phyloP scores from a whole-genome alignment of 2,797 vertebrate species.

The Lepidocolaptes lacrymiger region DNA sequence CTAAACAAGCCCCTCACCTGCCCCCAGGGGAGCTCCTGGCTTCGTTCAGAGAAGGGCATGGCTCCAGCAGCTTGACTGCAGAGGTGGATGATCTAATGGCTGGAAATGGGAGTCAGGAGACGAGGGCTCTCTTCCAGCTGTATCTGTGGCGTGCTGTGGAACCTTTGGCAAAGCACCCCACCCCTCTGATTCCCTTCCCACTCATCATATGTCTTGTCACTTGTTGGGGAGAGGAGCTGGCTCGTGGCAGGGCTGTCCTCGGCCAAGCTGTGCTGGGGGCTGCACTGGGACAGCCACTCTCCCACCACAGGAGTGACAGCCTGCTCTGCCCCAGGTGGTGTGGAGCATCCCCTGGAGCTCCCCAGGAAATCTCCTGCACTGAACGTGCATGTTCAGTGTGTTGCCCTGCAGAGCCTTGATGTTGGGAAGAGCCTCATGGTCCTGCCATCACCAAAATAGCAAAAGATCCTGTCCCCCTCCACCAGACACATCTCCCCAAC shows the following conservation, averaged over 20 bases:
- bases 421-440: neutral
- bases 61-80: neutral
- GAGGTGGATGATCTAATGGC: neutral
- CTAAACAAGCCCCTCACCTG: neutral
- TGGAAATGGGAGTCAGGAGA: conserved; percentile 12
- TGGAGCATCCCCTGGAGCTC: neutral
- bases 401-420: neutral
- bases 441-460: neutral
- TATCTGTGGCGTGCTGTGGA: neutral
- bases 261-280: fast-evolving
- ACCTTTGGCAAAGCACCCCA: conserved; percentile 23
- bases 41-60: fast-evolving
- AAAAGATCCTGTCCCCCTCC: neutral
- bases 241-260: neutral
- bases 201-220: conserved; percentile 30
- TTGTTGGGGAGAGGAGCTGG: neutral
- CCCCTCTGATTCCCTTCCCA: conserved; percentile 35
- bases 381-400: neutral
- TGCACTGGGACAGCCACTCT: neutral
- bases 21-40: neutral
- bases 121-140: conserved; percentile 49
- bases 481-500: neutral
- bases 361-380: neutral
- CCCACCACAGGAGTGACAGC: fast-evolving
- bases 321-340: neutral